Base-by-base conservation (phyloP, 2,113 vertebrate species). In the Nanorana parkeri region DNA sequence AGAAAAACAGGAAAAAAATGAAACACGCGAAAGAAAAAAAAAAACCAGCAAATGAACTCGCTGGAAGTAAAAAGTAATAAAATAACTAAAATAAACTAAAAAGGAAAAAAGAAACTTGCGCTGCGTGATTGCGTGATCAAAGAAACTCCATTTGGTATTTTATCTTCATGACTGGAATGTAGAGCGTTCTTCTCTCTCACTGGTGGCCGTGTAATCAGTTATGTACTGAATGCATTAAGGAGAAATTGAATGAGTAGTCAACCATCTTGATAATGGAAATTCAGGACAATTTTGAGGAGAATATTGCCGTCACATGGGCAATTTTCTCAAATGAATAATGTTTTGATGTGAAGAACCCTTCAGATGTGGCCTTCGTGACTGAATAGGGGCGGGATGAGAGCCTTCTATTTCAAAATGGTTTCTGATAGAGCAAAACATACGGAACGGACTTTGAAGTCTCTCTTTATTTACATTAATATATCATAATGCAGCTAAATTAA, bases 261-360 rank as follows among this genome's bases (percentile, higher is more conserved):
- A 86, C 78, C 81, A 88, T 84, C 83, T 47, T 72, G 58, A 83
- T 82, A 88, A 89, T 79, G 86, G 85, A 87, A 88, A 86, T 74
- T 73, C 7, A 3, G 16, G 61, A 60, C 51, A 71, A 86, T 11
- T 80, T 80, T 51, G 66, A 60, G 2, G 85, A 79, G 80, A 84
- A 83, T 23, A 20, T 47, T 24, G 1, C 74, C 21, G 75, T 63
- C 55, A 29, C 1, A n/a, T 0, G 55, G 54, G 28, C 28, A 76
- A 24, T 65, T 84, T 79, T 77, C 85, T 77, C 67, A n/a, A 77
- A 85, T 26, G 60, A 32, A 68, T 71, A 28, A 47, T 68, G 32
- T 73, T 68, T 21, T 71, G 32, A 84, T 77, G 47, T 36, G 71
- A 76, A 81, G 69, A 82, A 28, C 29, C 17, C 0, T 0, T 1